Evolutionary conservation across 2,797 vertebrate genomes (phyloP).

Genomic region (Neomorphus geoffroyi): DNA sequence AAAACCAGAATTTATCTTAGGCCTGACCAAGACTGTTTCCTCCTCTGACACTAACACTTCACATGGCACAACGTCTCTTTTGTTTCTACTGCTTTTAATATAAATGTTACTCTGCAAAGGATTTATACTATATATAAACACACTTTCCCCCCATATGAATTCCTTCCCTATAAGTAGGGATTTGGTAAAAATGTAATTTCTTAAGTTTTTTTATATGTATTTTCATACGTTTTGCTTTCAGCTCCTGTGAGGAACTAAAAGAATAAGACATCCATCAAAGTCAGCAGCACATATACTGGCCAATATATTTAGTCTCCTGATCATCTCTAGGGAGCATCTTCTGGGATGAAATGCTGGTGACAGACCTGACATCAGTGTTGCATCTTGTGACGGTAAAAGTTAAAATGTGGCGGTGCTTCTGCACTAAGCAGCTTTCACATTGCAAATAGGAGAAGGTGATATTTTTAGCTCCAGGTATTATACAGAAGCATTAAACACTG

Average conservation of each 20-base stretch:
- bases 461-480: slow-evolving; percentile 52
- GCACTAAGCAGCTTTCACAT: background rate
- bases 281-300: accelerated
- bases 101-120: background rate
- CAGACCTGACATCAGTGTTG: background rate
- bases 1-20: background rate
- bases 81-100: background rate
- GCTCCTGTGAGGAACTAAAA: background rate
- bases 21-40: background rate
- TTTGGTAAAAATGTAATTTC: background rate
- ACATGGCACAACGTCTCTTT: background rate
- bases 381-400: background rate
- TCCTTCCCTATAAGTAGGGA: background rate
- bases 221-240: background rate
- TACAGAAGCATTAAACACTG: background rate
- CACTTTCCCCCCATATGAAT: background rate
- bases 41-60: background rate
- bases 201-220: background rate
- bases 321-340: background rate
- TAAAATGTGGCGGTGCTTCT: background rate
- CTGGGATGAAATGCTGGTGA: background rate
- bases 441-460: background rate
- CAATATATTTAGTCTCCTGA: background rate
- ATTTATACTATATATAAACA: background rate
- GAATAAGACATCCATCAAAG: background rate